Evolutionary conservation across 2,113 vertebrate species (phyloP).

Genomic region (Megaceryle torquata): DNA sequence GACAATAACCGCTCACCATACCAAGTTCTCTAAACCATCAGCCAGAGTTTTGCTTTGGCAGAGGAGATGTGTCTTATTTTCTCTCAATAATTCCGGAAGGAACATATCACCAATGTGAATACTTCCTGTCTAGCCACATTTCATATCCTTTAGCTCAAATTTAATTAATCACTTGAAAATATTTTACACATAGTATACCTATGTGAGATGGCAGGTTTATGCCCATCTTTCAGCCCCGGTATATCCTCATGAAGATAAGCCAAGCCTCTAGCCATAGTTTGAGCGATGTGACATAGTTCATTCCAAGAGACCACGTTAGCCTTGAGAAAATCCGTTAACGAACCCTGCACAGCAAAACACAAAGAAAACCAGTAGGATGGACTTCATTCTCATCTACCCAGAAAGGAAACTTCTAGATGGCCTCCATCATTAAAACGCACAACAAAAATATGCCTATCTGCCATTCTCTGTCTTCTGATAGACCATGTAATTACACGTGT

Average conservation of each 20-base stretch:
- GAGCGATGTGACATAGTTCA: conserved; percentile 93
- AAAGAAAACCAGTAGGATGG: not conserved
- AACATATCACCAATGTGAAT: not conserved
- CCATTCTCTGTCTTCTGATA: not conserved
- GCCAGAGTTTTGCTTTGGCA: not conserved
- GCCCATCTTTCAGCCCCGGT: conserved; percentile 93
- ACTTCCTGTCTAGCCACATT: rapidly evolving
- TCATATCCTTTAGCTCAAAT: not conserved
- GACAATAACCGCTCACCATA: not conserved
- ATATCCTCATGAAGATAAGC: conserved; percentile 98
- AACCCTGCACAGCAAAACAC: conserved; percentile 78
- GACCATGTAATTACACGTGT: rapidly evolving
- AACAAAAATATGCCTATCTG: rapidly evolving
- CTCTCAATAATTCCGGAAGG: not conserved
- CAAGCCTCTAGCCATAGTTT: conserved; percentile 91
- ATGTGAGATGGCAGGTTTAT: conserved; percentile 96
- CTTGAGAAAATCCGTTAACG: conserved; percentile 95
- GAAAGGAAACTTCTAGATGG: not conserved
- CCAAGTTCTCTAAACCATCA: not conserved
- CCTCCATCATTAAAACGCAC: not conserved
- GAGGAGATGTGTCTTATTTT: not conserved
- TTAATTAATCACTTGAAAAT: too few species aligned
- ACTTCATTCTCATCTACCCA: not conserved
- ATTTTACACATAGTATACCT: conserved; percentile 68
- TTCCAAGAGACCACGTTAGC: conserved; percentile 96